Conservation (phyloP, 2,797 vertebrate genomes). For the Muraenolepis orangiensis region DNA sequence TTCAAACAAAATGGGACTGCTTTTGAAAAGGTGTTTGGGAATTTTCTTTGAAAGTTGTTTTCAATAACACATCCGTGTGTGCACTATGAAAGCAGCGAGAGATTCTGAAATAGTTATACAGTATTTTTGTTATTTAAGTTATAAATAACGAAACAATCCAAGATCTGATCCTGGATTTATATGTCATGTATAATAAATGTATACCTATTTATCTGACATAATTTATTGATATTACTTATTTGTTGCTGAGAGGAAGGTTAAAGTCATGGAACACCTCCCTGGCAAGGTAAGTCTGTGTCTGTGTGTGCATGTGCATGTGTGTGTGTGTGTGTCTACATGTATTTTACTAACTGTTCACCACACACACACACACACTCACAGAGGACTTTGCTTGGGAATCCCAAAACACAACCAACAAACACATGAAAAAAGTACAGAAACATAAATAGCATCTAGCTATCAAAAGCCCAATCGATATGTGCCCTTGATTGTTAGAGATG, state of each 20-base stretch:
- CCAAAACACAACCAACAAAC: too few relatives aligned
- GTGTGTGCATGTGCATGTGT: background rate
- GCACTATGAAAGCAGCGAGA: background rate
- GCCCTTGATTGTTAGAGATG: background rate
- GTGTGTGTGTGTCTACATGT: background rate
- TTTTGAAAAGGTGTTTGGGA: background rate
- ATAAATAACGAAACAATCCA: constrained; percentile 15
- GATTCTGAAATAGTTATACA: constrained; percentile 1
- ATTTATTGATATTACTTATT: too few relatives aligned
- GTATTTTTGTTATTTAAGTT: too few relatives aligned
- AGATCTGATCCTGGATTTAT: constrained; percentile 18
- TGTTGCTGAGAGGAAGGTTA: constrained; percentile 33
- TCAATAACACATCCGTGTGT: constrained; percentile 12
- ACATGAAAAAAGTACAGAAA: background rate
- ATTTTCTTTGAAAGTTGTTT: constrained; percentile 10
- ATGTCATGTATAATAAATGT: too few relatives aligned
- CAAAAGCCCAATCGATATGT: background rate
- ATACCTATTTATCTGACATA: too few relatives aligned
- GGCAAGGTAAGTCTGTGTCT: background rate
- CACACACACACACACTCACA: background rate
- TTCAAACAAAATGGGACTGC: background rate
- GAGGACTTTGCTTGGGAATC: background rate
- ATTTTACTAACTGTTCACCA: too few relatives aligned
- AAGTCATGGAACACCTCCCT: constrained; percentile 10
- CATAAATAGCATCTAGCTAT: background rate